phyloP scores from a whole-genome alignment of 2,888 invertebrate genomes.

The Rhyacophila evoluta region DNA sequence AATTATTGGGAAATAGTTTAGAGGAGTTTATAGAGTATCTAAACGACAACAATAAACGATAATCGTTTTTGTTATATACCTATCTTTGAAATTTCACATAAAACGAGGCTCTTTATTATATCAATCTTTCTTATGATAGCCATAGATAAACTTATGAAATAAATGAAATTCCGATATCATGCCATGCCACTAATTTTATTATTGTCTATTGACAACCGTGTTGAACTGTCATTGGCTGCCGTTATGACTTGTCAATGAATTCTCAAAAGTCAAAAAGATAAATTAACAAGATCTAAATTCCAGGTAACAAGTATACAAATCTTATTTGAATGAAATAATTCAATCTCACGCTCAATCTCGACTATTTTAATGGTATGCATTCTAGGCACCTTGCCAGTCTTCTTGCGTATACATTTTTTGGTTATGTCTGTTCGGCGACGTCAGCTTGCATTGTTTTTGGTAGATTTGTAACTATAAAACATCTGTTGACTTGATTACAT shows the following conservation, averaged over 20 bases:
- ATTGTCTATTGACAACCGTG: slow-evolving; percentile 58
- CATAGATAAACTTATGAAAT: background rate
- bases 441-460: slow-evolving; percentile 27
- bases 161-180: too few relatives aligned
- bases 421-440: slow-evolving; percentile 41
- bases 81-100: too few relatives aligned
- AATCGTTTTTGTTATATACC: too few relatives aligned
- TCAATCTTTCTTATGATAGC: too few relatives aligned
- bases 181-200: background rate
- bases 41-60: too few relatives aligned
- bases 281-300: slow-evolving; percentile 19
- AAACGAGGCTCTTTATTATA: too few relatives aligned
- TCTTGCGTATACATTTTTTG: slow-evolving; percentile 31
- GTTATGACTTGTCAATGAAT: slow-evolving; percentile 35
- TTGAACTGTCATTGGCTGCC: slow-evolving; percentile 65
- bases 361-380: slow-evolving; percentile 52
- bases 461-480: slow-evolving; percentile 23
- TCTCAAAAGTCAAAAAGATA: slow-evolving; percentile 46
- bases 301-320: background rate
- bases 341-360: slow-evolving; percentile 29
- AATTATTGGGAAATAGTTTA: too few relatives aligned
- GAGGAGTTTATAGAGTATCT: too few relatives aligned
- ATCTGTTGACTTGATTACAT: background rate
- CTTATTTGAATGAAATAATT: background rate
- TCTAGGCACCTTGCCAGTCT: background rate